These are phyloP conservation scores for Shargacucullia verbasci DNA, from an alignment of 2,888 invertebrate genomes.

Conservation along the genomic window DNA sequence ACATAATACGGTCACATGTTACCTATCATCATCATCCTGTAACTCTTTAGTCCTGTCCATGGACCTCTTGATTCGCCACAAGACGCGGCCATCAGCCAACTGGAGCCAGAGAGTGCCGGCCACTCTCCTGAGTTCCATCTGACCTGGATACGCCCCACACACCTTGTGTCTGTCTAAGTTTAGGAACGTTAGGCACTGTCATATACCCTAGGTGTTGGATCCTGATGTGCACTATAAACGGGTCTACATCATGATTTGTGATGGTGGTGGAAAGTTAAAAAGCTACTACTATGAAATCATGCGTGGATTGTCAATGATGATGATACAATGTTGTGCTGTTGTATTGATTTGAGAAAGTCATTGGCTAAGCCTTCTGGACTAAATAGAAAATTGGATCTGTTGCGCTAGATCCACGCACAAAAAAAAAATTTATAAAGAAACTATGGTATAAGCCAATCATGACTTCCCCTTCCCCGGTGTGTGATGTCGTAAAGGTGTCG, in stretches of 20 bases:
- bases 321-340: slow-evolving; percentile 33
- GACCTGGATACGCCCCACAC: slow-evolving; percentile 52
- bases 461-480: slow-evolving; percentile 4
- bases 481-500: slow-evolving; percentile 24
- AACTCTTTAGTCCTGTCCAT: slow-evolving; percentile 52
- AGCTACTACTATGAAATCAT: slow-evolving; percentile 45
- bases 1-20: slow-evolving; percentile 53
- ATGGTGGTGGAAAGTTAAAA: slow-evolving; percentile 43
- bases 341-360: slow-evolving; percentile 15
- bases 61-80: slow-evolving; percentile 56
- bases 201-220: slow-evolving; percentile 18
- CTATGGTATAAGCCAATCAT: not conserved
- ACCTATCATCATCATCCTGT: slow-evolving; percentile 57
- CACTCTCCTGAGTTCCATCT: slow-evolving; percentile 50
- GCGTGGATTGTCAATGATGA: slow-evolving; percentile 43
- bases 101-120: slow-evolving; percentile 56
- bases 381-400: too few relatives aligned
- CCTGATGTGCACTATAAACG: slow-evolving; percentile 59
- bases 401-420: not conserved
- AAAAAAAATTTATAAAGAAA: not conserved
- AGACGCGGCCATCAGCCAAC: slow-evolving; percentile 53
- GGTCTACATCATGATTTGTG: slow-evolving; percentile 30
- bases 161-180: slow-evolving; percentile 54
- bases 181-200: slow-evolving; percentile 43
- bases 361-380: not conserved